Conservation (phyloP, 2,797 vertebrate species). For the Pipistrellus kuhlii region DNA sequence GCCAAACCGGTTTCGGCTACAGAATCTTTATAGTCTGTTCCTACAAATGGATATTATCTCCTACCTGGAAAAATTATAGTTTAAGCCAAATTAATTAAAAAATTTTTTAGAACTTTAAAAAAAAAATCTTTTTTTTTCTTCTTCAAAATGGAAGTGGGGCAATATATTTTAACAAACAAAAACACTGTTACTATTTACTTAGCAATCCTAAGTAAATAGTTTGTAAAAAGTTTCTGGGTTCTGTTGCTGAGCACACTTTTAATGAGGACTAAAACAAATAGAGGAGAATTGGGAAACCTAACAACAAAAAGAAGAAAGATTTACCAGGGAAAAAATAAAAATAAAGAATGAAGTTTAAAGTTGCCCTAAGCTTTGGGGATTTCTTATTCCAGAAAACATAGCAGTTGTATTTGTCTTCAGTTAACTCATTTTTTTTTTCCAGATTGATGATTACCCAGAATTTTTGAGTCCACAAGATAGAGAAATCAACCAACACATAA, state of each 20-base stretch:
- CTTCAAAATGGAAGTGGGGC: neutral
- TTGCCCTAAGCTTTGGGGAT: neutral
- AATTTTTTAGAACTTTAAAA: neutral
- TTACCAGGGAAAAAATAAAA: neutral
- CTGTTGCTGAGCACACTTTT: constrained; percentile 21
- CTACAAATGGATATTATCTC: neutral
- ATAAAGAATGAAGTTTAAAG: neutral
- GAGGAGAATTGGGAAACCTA: neutral
- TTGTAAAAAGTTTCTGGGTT: constrained; percentile 20
- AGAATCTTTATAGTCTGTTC: neutral
- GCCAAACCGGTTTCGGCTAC: no score
- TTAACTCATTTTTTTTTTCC: constrained; percentile 35
- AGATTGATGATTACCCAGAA: constrained; percentile 91
- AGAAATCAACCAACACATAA: constrained; percentile 90
- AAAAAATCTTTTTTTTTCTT: neutral
- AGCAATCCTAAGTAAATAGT: neutral
- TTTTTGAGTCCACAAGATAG: constrained; percentile 89
- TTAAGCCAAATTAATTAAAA: neutral
- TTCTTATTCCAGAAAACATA: constrained; percentile 22
- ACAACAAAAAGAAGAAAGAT: neutral
- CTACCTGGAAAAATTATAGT: neutral
- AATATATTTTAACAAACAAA: constrained; percentile 46
- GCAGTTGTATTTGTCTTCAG: constrained; percentile 2
- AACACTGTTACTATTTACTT: constrained; percentile 52
- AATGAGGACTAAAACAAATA: constrained; percentile 23